These are phyloP conservation scores for Arvicanthis niloticus DNA, from an alignment of 2,113 vertebrate genomes.

Conservation along the genomic window DNA sequence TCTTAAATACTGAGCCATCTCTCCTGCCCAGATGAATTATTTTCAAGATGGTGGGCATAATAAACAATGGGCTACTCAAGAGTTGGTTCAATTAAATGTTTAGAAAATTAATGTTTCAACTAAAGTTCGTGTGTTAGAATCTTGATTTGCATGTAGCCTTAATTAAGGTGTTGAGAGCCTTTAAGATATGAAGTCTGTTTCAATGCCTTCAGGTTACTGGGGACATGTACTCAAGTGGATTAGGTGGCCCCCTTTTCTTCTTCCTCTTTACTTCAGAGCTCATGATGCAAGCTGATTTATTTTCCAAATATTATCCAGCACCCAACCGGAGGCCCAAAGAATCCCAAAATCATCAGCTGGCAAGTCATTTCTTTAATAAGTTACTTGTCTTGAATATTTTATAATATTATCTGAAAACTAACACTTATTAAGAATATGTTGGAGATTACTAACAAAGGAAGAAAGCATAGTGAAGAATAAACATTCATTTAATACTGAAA, in stretches of 20 bases:
- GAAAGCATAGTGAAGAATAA: neutral
- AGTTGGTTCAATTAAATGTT: neutral
- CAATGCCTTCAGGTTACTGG: too few species aligned
- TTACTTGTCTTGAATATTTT: neutral
- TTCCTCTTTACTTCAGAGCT: neutral
- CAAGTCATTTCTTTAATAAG: neutral
- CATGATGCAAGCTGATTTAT: neutral
- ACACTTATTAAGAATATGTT: neutral
- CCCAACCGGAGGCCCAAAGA: neutral
- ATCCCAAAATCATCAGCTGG: neutral
- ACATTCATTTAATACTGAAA: neutral
- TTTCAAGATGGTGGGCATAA: neutral
- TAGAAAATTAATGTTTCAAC: neutral
- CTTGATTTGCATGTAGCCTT: neutral
- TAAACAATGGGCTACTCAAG: neutral
- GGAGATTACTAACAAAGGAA: neutral
- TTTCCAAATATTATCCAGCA: too few species aligned
- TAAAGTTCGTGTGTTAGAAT: too few species aligned
- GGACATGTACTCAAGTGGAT: fast-evolving
- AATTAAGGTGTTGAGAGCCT: neutral
- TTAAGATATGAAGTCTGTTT: neutral
- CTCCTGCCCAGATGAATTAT: neutral
- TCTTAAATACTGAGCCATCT: too few species aligned
- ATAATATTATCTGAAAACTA: neutral
- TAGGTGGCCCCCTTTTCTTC: neutral